Evolutionary conservation across 2,113 vertebrate genomes (phyloP), one percentile per base, ranked within the genome.

Genomic region (Marmota monax): DNA sequence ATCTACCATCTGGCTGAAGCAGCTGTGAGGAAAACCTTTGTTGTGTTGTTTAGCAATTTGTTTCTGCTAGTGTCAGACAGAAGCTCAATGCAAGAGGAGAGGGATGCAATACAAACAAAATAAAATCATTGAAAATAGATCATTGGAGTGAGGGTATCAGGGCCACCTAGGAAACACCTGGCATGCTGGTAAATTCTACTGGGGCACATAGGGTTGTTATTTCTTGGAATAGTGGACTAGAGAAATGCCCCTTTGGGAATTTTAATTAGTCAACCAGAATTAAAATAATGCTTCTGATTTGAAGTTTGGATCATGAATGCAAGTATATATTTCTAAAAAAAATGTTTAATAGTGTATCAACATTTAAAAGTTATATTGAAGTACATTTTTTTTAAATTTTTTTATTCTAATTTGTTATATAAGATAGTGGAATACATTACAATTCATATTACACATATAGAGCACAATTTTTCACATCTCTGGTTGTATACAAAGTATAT

Each of bases 1-100:
- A 90, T 94, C 96, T 74, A 95, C 98, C 98, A 98, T 98, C 98
- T 97, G 98, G 96, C 89, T 93, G 82, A 95, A 96, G 92, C 98
- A 98, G 98, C 97, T 98, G 98, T 97, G 96, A 96, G 92, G 90
- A 96, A 95, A 98, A 97, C 98, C 97, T 98, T 97, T 96, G 97
- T 96, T 96, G 94, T 95, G 83, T 96, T 98, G 95, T 97, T 97
- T 96, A 90, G 90, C 88, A 94, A 80, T 97, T 97, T 97, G 84
- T 97, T 97, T 97, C 96, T 67, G 61, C 93, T 97, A 82, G 96
- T 96, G 97, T 98, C 97, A 97, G 95, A 96, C 96, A 88, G 97
- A 97, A 96, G 58, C 84, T 93, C 88, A 72, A 18, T 84, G 80
- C 88, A 97, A 74, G 84, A 97, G 96, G 96, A 95, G 84, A 95